Conservation (phyloP, 2,797 vertebrate species). For the Gila robusta region DNA sequence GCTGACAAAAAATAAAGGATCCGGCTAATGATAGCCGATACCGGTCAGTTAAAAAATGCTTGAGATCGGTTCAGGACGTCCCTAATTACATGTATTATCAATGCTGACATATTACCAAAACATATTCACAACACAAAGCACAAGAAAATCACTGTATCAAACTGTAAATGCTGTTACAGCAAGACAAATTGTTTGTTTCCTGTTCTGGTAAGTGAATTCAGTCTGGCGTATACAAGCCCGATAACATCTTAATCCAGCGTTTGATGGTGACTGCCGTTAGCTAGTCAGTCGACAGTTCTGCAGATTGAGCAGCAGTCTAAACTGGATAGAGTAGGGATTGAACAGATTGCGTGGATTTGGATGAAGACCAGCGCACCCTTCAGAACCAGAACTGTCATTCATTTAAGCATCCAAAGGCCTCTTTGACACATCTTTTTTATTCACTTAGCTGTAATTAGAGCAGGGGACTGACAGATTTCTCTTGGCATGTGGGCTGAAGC, state of each 20-base stretch:
- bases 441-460: slow-evolving; percentile 24
- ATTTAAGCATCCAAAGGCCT: slow-evolving; percentile 5
- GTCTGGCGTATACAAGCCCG: not conserved
- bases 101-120: not conserved
- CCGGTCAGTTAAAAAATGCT: not conserved
- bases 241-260: slow-evolving; percentile 14
- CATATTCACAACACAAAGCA: not conserved
- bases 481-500: slow-evolving; percentile 22
- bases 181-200: not conserved
- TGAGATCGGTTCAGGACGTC: not conserved
- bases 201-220: slow-evolving; percentile 6
- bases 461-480: slow-evolving; percentile 15
- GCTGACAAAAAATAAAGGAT: not conserved
- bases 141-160: not conserved
- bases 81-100: not conserved
- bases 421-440: not conserved
- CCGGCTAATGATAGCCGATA: not conserved
- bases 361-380: slow-evolving; percentile 3
- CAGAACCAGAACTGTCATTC: slow-evolving; percentile 27
- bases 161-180: not conserved
- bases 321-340: not conserved
- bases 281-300: not conserved
- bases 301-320: not conserved
- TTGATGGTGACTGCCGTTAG: not conserved
- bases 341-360: slow-evolving; percentile 37